Conservation (phyloP, 1,140 invertebrate genomes). For the Apis florea region DNA sequence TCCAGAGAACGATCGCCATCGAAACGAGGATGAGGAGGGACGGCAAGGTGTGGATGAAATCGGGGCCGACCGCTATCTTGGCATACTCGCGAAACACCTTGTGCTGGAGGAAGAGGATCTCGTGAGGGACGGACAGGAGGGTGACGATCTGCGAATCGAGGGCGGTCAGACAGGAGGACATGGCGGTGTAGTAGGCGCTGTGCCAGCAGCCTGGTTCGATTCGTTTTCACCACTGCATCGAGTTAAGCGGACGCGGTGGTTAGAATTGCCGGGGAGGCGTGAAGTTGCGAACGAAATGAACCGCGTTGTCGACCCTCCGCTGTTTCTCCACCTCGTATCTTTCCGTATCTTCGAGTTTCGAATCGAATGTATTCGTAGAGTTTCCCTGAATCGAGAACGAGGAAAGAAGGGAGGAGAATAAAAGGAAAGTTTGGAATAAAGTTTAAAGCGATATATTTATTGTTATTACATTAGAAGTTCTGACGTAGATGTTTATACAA, state of each 20-base stretch:
- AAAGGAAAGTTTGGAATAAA: background rate
- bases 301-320: constrained; percentile 14
- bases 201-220: constrained; percentile 27
- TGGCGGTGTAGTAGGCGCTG: constrained; percentile 42
- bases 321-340: background rate
- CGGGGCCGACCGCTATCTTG: constrained; percentile 72
- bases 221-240: constrained; percentile 21
- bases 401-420: background rate
- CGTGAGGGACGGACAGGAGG: constrained; percentile 67
- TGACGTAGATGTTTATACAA: background rate
- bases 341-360: too few relatives aligned
- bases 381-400: too few relatives aligned
- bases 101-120: constrained; percentile 72
- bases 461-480: too few relatives aligned
- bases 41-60: constrained; percentile 75
- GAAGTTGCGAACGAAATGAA: constrained; percentile 54
- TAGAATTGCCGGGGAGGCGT: constrained; percentile 2
- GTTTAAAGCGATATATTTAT: too few relatives aligned
- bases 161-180: constrained; percentile 74
- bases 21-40: constrained; percentile 69
- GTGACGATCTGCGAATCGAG: constrained; percentile 67
- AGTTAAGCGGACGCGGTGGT: constrained; percentile 11
- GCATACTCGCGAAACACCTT: constrained; percentile 73
- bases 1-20: constrained; percentile 64
- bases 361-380: too few relatives aligned